These are phyloP conservation scores for Nemotelus pantherinus DNA, from an alignment of 2,888 invertebrate species.

Conservation along the genomic window DNA sequence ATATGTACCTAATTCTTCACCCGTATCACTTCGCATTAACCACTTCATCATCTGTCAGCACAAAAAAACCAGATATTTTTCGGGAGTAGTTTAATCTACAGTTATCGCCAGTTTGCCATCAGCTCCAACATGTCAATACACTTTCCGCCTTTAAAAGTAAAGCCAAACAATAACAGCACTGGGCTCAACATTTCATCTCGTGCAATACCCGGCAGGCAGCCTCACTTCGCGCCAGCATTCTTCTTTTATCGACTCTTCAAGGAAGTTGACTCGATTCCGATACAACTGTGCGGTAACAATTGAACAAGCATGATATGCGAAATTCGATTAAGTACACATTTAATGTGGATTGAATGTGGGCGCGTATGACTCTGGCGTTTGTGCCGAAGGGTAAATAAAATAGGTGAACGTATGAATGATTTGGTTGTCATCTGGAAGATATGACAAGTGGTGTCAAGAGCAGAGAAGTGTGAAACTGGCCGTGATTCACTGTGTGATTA, in stretches of 20 bases:
- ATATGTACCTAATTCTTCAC: neutral
- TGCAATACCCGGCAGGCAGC: neutral
- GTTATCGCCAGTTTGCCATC: constrained; percentile 28
- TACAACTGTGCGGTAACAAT: neutral
- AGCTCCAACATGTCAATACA: constrained; percentile 32
- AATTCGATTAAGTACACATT: neutral
- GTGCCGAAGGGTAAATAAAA: no score
- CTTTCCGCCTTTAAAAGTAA: constrained; percentile 18
- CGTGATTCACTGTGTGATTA: no score
- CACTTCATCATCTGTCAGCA: constrained; percentile 25
- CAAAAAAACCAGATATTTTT: constrained; percentile 29
- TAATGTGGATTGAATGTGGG: no score
- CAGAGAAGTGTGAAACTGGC: no score
- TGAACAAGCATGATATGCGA: constrained; percentile 14
- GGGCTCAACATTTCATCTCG: constrained; percentile 3
- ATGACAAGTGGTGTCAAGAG: no score
- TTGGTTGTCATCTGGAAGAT: no score
- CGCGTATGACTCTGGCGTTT: no score
- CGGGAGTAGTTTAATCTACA: constrained; percentile 25
- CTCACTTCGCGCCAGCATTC: neutral
- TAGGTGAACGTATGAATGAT: no score
- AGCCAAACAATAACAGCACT: constrained; percentile 4
- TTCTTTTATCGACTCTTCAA: constrained; percentile 7
- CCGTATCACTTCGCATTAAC: constrained; percentile 5
- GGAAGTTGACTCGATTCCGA: neutral